These are phyloP conservation scores for Gallinago stenura DNA, from an alignment of 2,797 vertebrate species.

Conservation along the genomic window DNA sequence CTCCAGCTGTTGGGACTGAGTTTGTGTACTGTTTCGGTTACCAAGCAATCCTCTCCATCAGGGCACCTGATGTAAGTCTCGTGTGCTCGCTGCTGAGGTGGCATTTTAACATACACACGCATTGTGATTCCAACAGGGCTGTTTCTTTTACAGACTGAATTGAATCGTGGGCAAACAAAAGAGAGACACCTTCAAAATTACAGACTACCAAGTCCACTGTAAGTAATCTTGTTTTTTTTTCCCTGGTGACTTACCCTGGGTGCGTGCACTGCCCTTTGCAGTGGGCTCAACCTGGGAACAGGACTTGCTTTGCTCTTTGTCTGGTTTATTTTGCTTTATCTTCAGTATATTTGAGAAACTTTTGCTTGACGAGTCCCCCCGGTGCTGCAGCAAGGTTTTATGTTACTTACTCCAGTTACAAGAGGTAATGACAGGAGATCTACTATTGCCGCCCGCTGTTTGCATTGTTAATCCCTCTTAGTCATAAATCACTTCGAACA, in stretches of 20 bases:
- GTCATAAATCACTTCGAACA: background rate
- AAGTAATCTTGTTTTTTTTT: constrained; percentile 14
- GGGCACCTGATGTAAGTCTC: background rate
- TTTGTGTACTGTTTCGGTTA: constrained; percentile 26
- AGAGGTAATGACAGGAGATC: background rate
- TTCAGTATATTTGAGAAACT: background rate
- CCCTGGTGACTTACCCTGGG: background rate
- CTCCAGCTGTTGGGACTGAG: background rate
- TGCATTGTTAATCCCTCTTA: background rate
- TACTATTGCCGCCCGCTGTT: background rate
- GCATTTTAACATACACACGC: background rate
- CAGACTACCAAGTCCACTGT: background rate
- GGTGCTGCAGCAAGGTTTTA: background rate
- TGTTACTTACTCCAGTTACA: background rate
- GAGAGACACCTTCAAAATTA: background rate
- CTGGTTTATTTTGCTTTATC: background rate
- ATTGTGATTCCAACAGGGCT: background rate
- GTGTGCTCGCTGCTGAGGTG: background rate
- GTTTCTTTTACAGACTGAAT: constrained; percentile 15
- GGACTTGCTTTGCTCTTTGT: background rate
- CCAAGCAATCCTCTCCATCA: constrained; percentile 25
- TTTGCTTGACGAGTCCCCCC: background rate
- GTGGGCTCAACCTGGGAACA: background rate
- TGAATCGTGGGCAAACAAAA: background rate
- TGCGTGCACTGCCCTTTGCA: background rate